Conservation (phyloP, 2,797 vertebrate genomes). For the Aeoliscus strigatus region DNA sequence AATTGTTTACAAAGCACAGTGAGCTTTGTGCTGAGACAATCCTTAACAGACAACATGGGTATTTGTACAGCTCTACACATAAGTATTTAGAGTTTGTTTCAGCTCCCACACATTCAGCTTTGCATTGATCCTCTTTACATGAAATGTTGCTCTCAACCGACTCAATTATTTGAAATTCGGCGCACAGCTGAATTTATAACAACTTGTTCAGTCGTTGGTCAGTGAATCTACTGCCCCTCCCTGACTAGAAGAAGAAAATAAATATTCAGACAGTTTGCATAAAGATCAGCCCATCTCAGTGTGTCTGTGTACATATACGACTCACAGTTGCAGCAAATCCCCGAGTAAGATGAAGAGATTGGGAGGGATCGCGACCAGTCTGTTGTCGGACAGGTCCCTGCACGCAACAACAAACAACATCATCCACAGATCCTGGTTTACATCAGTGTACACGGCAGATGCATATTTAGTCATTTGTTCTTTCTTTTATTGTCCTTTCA, state of each 20-base stretch:
- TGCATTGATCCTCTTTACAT: conserved; percentile 3
- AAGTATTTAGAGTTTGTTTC: neutral
- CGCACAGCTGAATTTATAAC: too few species aligned
- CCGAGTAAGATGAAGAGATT: conserved; percentile 83
- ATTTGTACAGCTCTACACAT: too few species aligned
- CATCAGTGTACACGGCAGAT: too few species aligned
- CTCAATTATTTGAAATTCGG: too few species aligned
- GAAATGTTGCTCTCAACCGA: conserved; percentile 8
- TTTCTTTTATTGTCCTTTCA: too few species aligned
- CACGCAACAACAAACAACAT: conserved; percentile 36
- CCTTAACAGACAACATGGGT: too few species aligned
- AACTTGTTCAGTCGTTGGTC: too few species aligned
- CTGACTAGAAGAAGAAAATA: neutral
- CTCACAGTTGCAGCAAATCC: conserved; percentile 95
- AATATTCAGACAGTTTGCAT: conserved; percentile 2
- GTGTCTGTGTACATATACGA: conserved; percentile 14
- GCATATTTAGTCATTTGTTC: too few species aligned
- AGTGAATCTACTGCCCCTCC: too few species aligned
- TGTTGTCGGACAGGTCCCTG: conserved; percentile 92
- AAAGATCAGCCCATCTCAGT: neutral
- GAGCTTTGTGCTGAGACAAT: too few species aligned
- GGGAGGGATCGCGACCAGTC: conserved; percentile 80
- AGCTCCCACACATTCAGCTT: conserved; percentile 3
- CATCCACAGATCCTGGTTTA: conserved; percentile 2
- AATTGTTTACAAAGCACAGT: neutral